These are phyloP conservation scores for Stigmatopora argus DNA, from an alignment of 2,113 vertebrate species.

Conservation along the genomic window DNA sequence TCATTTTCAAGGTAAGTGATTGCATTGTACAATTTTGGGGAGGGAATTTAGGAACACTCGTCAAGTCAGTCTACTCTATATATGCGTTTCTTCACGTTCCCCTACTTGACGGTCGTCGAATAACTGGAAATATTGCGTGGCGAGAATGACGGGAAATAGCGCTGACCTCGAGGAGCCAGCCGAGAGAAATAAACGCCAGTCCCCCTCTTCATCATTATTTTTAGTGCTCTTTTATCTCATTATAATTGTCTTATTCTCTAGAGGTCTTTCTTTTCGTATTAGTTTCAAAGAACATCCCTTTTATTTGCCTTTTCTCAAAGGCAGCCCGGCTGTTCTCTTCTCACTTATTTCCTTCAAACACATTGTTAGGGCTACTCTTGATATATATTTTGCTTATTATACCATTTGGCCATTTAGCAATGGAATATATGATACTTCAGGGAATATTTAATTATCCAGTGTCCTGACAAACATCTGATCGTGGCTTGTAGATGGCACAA, in stretches of 20 bases:
- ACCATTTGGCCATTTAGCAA: conserved; percentile 29
- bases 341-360: conserved; percentile 23
- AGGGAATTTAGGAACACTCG: too few species aligned
- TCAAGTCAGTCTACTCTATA: too few species aligned
- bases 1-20: too few species aligned
- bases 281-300: conserved; percentile 43
- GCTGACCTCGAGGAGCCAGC: background rate
- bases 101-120: background rate
- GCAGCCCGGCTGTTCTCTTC: conserved; percentile 25
- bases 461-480: too few species aligned
- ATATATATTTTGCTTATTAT: conserved; percentile 32
- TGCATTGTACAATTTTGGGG: too few species aligned
- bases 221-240: conserved; percentile 48
- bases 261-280: conserved; percentile 32
- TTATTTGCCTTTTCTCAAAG: conserved; percentile 41
- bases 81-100: too few species aligned
- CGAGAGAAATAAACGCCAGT: conserved; percentile 29
- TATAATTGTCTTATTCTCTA: conserved; percentile 51
- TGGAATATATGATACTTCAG: conserved; percentile 7
- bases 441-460: background rate
- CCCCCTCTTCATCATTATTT: conserved; percentile 40
- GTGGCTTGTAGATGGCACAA: too few species aligned
- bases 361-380: conserved; percentile 43
- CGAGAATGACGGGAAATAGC: background rate
- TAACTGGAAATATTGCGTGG: background rate